Conservation (phyloP, 2,113 vertebrate species). For the Onychostoma macrolepis region DNA sequence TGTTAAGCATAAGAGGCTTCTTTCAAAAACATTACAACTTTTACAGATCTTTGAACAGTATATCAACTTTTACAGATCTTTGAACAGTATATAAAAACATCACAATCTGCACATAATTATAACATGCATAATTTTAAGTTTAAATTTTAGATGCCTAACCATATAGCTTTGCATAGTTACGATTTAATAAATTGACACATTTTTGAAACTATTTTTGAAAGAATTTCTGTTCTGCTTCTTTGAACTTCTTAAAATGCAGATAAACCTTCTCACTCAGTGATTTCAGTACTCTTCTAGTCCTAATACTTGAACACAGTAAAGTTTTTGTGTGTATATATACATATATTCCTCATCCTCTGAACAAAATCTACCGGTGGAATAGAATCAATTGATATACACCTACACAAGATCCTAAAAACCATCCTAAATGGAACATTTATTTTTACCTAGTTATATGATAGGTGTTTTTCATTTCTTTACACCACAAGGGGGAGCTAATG, state of each 20-base stretch:
- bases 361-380: not conserved
- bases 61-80: too few relatives aligned
- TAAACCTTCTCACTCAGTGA: not conserved
- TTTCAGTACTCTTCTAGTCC: not conserved
- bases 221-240: not conserved
- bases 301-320: not conserved
- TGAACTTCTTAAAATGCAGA: not conserved
- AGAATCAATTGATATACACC: not conserved
- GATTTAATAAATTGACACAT: not conserved
- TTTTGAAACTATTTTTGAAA: not conserved
- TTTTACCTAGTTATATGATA: not conserved
- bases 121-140: not conserved
- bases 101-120: not conserved
- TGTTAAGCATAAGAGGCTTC: not conserved
- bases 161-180: not conserved
- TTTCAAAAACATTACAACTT: not conserved
- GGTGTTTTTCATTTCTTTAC: not conserved
- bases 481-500: conserved; percentile 48
- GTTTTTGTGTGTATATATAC: not conserved
- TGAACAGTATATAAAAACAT: too few relatives aligned
- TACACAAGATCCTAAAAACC: not conserved
- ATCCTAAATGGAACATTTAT: not conserved
- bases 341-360: not conserved
- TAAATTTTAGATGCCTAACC: not conserved
- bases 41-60: not conserved